Conservation (phyloP, 2,797 vertebrate species). For the Helicolenus hilgendorfi region DNA sequence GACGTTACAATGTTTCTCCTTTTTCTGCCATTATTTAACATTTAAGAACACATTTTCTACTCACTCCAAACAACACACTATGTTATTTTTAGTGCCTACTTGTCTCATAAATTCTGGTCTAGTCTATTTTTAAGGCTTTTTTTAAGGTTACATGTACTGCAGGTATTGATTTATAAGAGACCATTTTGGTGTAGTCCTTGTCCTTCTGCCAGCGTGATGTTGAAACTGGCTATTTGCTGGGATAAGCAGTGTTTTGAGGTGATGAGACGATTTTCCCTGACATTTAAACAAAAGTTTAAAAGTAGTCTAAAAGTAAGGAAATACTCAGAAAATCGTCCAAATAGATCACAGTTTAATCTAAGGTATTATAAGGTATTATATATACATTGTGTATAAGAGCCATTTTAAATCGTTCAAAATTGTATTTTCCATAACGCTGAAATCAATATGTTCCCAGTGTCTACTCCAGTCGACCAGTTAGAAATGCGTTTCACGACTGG, state of each 20-base stretch:
- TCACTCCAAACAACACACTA: not conserved
- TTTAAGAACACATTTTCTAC: not conserved
- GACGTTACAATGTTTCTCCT: not conserved
- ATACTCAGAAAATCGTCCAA: too few species aligned
- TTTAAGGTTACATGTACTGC: not conserved
- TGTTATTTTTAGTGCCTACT: not conserved
- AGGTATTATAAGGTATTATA: too few species aligned
- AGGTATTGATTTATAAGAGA: constrained; percentile 6
- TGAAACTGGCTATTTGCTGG: not conserved
- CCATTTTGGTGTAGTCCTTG: not conserved
- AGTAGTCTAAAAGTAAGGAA: too few species aligned
- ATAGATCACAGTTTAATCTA: too few species aligned
- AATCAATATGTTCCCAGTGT: too few species aligned
- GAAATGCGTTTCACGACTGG: too few species aligned
- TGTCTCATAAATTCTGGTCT: not conserved
- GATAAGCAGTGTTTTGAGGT: not conserved
- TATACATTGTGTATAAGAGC: too few species aligned
- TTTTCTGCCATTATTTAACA: not conserved
- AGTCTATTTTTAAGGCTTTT: not conserved
- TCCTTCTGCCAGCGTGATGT: not conserved
- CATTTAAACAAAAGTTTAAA: too few species aligned
- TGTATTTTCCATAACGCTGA: too few species aligned
- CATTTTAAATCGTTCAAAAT: too few species aligned
- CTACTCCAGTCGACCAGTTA: too few species aligned
- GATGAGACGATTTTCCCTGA: not conserved